These are phyloP conservation scores for Melipona quadrifasciata DNA, from an alignment of 1,140 invertebrate species.

Conservation along the genomic window DNA sequence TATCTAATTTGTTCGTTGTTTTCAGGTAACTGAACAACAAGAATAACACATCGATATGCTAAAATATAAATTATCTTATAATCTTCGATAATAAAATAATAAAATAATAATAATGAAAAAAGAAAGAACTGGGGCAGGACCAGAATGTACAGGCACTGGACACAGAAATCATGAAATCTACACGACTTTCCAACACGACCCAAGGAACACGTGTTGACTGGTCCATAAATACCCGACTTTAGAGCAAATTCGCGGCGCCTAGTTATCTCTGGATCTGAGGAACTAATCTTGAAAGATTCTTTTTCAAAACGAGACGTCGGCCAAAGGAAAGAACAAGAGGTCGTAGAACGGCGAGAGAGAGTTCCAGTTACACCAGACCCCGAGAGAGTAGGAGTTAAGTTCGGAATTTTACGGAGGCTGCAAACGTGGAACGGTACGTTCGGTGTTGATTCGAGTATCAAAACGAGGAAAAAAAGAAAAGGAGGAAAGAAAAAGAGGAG, in stretches of 20 bases:
- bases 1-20: neutral
- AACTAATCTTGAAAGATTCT: constrained; percentile 23
- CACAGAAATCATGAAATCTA: neutral
- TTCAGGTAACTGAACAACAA: neutral
- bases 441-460: constrained; percentile 23
- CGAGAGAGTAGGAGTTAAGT: constrained; percentile 46
- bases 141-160: neutral
- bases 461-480: neutral
- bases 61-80: neutral
- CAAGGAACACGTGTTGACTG: neutral
- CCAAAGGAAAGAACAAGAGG: neutral
- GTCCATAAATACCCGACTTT: constrained; percentile 45
- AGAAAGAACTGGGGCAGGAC: neutral
- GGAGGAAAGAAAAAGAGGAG: neutral
- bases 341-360: neutral
- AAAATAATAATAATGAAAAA: neutral
- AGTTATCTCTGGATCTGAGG: constrained; percentile 32
- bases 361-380: constrained; percentile 28
- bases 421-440: constrained; percentile 34
- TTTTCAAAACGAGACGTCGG: neutral
- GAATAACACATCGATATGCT: neutral
- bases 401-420: constrained; percentile 46
- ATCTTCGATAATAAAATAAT: neutral
- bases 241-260: constrained; percentile 4
- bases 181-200: neutral